phyloP scores from a whole-genome alignment of 2,888 invertebrate species.

The Tubulanus polymorphus region DNA sequence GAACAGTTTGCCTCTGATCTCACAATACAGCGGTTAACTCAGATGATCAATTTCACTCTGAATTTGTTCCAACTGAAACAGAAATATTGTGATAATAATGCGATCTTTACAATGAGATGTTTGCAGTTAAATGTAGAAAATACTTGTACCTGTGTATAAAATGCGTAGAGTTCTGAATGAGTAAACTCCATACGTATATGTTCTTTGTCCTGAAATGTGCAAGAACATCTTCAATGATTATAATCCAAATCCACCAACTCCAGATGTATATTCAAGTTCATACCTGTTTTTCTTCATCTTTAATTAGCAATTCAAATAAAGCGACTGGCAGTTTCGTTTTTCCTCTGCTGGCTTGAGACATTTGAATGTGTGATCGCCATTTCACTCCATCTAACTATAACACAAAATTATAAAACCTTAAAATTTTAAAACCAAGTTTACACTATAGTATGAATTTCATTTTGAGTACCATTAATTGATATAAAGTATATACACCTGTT shows the following conservation, averaged over 20 bases:
- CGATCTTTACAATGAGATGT: too few species aligned
- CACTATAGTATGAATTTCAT: background rate
- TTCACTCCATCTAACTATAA: conserved; percentile 46
- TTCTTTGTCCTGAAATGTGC: conserved; percentile 30
- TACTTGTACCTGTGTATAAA: conserved; percentile 47
- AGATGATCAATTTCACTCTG: too few species aligned
- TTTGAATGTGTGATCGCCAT: conserved; percentile 49
- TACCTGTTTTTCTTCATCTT: conserved; percentile 30
- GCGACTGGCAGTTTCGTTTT: conserved; percentile 50
- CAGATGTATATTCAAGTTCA: background rate
- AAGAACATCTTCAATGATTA: background rate
- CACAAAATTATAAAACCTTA: background rate
- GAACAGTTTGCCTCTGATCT: too few species aligned
- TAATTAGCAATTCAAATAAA: conserved; percentile 41
- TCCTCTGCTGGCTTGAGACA: conserved; percentile 43
- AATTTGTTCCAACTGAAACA: too few species aligned
- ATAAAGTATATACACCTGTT: conserved; percentile 33
- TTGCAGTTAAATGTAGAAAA: too few species aligned
- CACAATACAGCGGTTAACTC: too few species aligned
- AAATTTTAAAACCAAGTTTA: background rate
- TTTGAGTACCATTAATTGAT: background rate
- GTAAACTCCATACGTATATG: conserved; percentile 47
- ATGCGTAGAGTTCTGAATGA: conserved; percentile 46
- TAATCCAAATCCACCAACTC: background rate
- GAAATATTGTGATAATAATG: too few species aligned